A percentile compares a stretch with the other conserved stretches of the same genome.
phyloP scores from a whole-genome alignment of 2,797 vertebrate genomes.

The Cossypha heuglini region DNA sequence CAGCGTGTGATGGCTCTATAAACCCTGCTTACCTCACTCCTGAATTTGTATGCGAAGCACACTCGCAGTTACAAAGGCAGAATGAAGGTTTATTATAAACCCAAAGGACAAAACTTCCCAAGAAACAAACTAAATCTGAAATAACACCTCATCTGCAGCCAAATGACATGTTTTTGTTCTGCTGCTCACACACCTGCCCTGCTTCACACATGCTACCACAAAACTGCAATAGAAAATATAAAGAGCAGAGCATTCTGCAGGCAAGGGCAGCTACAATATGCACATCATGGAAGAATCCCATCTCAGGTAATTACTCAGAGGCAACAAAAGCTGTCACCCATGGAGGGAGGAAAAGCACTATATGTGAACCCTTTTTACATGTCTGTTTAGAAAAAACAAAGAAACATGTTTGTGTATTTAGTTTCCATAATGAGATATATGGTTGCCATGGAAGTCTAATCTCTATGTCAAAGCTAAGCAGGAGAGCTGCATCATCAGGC shows the following conservation, averaged over 20 bases:
- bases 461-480: slow-evolving; percentile 13
- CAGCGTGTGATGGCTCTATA: background rate
- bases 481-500: background rate
- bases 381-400: slow-evolving; percentile 34
- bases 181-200: background rate
- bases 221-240: background rate
- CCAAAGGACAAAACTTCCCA: background rate
- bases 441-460: slow-evolving; percentile 57
- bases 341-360: background rate
- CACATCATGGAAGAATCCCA: background rate
- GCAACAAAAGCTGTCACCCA: slow-evolving; percentile 1
- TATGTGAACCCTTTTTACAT: background rate
- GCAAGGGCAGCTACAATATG: background rate
- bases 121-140: background rate
- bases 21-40: background rate
- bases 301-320: background rate
- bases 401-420: slow-evolving; percentile 27
- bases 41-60: background rate
- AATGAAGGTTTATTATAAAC: slow-evolving; percentile 5
- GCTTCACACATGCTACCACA: background rate
- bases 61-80: background rate
- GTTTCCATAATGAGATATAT: slow-evolving; percentile 39
- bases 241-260: background rate
- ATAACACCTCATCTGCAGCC: background rate
- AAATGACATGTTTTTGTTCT: background rate